Conservation (phyloP, 2,797 vertebrate genomes). For the Pteropus rufus region DNA sequence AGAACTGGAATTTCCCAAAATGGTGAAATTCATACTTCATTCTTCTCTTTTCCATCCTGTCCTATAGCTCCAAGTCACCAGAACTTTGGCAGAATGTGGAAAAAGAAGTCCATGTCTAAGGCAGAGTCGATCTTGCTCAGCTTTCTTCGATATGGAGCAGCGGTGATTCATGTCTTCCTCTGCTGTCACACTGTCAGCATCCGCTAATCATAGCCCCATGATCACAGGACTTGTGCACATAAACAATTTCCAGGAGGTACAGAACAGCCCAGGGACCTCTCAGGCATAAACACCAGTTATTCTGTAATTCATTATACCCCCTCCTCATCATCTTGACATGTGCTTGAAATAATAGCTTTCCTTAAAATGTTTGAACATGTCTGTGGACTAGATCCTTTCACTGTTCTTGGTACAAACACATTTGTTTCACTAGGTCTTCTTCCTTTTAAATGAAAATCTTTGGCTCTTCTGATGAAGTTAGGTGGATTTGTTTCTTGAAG, state of each 20-base stretch:
- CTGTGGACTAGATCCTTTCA: background rate
- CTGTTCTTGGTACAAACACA: background rate
- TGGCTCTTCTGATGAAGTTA: background rate
- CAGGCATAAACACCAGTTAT: constrained; percentile 53
- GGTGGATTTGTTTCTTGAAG: constrained; percentile 15
- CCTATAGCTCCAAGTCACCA: background rate
- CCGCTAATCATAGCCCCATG: constrained; percentile 79
- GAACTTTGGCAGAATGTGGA: constrained; percentile 1
- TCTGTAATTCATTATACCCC: constrained; percentile 63
- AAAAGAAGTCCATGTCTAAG: constrained; percentile 45
- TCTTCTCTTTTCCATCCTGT: background rate
- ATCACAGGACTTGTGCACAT: constrained; percentile 70
- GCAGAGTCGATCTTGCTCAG: constrained; percentile 59
- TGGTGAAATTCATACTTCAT: background rate
- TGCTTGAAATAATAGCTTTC: constrained; percentile 61
- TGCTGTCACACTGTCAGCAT: constrained; percentile 77
- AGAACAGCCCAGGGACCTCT: constrained; percentile 43
- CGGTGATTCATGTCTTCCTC: constrained; percentile 81
- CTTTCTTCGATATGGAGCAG: constrained; percentile 53
- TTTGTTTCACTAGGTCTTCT: background rate
- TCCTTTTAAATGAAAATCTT: constrained; percentile 20
- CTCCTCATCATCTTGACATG: constrained; percentile 50
- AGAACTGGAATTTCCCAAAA: constrained; percentile 37
- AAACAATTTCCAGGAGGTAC: constrained; percentile 74
- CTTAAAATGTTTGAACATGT: constrained; percentile 27